These are phyloP conservation scores for Drosophila barbarae DNA, from an alignment of 2,888 invertebrate genomes.

Conservation along the genomic window DNA sequence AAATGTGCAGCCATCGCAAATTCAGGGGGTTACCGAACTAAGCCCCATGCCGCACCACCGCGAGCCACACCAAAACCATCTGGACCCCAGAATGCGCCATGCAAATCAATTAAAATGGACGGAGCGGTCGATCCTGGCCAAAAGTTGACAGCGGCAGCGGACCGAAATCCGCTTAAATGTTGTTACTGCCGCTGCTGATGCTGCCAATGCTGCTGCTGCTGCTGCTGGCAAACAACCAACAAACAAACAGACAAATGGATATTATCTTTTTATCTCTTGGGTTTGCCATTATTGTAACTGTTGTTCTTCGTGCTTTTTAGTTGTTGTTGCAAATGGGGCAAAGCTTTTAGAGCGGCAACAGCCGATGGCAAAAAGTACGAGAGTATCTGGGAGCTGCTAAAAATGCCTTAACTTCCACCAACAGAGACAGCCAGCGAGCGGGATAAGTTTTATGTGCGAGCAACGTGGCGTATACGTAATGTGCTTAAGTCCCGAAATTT, in stretches of 20 bases:
- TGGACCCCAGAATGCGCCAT: constrained; percentile 38
- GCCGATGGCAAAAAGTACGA: constrained; percentile 41
- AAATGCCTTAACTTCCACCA: constrained; percentile 48
- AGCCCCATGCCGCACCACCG: constrained; percentile 18
- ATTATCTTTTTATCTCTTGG: constrained; percentile 68
- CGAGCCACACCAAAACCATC: constrained; percentile 30
- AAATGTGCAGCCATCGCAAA: constrained; percentile 32
- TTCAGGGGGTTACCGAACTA: constrained; percentile 27
- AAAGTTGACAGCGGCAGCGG: constrained; percentile 65
- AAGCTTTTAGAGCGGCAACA: constrained; percentile 60
- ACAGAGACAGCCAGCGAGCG: constrained; percentile 15
- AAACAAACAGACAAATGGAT: constrained; percentile 71
- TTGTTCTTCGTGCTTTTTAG: constrained; percentile 39
- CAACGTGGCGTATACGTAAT: constrained; percentile 55
- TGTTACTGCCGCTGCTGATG: constrained; percentile 27
- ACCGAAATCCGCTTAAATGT: constrained; percentile 66
- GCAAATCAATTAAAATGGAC: constrained; percentile 70
- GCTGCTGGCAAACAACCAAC: constrained; percentile 38
- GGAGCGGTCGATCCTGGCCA: constrained; percentile 48
- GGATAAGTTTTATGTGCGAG: constrained; percentile 36
- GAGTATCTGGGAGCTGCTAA: constrained; percentile 18
- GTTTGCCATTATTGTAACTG: constrained; percentile 51
- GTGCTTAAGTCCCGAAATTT: constrained; percentile 51
- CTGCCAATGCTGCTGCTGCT: constrained; percentile 16
- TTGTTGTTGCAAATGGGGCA: constrained; percentile 55